Percentiles rank a stretch among this genome's conserved stretches.
These are phyloP conservation scores for Prunella himalayana DNA, from an alignment of 2,113 vertebrate genomes.

Conservation along the genomic window DNA sequence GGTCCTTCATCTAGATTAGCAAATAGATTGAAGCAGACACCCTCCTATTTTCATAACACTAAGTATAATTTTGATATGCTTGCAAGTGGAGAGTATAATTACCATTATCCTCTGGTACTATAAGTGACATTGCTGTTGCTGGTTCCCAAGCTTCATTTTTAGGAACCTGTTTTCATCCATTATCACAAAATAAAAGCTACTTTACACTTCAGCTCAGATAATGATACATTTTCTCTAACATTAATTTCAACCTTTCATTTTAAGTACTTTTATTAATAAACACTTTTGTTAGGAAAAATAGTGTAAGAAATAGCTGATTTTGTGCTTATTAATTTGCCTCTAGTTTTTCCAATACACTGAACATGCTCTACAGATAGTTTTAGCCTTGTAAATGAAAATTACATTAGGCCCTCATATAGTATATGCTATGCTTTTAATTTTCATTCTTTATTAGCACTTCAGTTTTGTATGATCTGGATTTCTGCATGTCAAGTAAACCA, in stretches of 20 bases:
- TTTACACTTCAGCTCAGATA: neutral
- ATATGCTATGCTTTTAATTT: neutral
- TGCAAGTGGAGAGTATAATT: neutral
- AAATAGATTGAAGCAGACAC: neutral
- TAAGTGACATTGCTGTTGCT: neutral
- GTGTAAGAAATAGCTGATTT: neutral
- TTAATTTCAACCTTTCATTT: neutral
- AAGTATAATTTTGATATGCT: neutral
- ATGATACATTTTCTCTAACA: neutral
- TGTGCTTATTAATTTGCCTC: neutral
- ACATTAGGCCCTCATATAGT: neutral
- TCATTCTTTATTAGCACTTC: neutral
- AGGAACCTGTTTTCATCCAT: neutral
- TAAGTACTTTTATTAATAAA: neutral
- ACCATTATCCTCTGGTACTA: neutral
- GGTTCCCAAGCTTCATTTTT: neutral
- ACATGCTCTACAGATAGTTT: neutral
- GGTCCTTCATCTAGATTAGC: constrained; percentile 2
- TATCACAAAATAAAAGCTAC: neutral
- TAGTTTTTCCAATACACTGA: neutral
- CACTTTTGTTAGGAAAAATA: neutral
- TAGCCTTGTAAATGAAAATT: neutral
- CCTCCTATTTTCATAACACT: neutral
- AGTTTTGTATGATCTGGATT: neutral
- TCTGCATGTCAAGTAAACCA: neutral